Evolutionary conservation across 2,888 invertebrate species (phyloP).

Genomic region (Polylopha cassiicola): DNA sequence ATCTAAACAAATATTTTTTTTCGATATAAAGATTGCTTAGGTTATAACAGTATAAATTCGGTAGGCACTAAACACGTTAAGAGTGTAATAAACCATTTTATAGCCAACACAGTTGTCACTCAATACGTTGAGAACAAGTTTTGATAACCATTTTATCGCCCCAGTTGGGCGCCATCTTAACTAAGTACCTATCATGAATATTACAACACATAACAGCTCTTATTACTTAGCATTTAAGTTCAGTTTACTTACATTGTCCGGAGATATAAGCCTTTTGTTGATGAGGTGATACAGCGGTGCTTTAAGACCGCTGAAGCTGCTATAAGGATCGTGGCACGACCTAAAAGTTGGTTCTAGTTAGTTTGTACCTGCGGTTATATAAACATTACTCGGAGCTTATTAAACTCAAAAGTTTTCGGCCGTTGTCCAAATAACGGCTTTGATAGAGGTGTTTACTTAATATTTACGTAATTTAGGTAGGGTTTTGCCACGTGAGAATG

Average conservation of each 20-base stretch:
- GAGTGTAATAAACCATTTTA: neutral
- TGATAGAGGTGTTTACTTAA: no score
- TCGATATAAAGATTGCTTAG: neutral
- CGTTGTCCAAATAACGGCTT: no score
- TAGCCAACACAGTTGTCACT: neutral
- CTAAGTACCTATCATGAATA: slow-evolving; percentile 1
- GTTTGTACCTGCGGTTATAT: slow-evolving; percentile 2
- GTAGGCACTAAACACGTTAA: no score
- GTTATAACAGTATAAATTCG: no score
- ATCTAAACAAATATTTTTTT: neutral
- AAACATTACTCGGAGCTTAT: no score
- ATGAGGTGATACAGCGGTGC: slow-evolving; percentile 77
- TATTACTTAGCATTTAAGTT: neutral
- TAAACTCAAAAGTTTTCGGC: no score
- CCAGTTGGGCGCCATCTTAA: slow-evolving; percentile 12
- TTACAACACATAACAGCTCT: neutral
- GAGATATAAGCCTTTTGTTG: slow-evolving; percentile 71
- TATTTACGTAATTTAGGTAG: no score
- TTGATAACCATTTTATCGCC: slow-evolving; percentile 2
- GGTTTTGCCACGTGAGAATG: no score
- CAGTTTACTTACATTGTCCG: slow-evolving; percentile 47
- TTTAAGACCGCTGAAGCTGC: slow-evolving; percentile 70
- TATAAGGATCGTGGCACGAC: slow-evolving; percentile 73
- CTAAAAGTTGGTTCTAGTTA: slow-evolving; percentile 38
- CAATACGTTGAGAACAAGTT: slow-evolving; percentile 2